Base-by-base conservation (phyloP, 2,888 invertebrate genomes). In the Pogonocherus hispidulus region DNA sequence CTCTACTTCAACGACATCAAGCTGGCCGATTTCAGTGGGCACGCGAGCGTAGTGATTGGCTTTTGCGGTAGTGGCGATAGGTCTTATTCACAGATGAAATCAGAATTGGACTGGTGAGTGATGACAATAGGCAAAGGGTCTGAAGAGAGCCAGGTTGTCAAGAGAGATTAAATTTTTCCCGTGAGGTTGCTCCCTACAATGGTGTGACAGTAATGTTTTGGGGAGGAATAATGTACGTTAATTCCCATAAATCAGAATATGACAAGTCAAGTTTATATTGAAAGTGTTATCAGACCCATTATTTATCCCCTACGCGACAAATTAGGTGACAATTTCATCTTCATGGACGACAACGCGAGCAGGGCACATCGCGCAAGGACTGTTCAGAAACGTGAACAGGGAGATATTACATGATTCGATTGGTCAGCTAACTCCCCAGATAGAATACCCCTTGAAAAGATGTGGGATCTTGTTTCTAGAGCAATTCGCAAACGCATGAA, bases 351-450 rank as follows among this genome's bases (percentile, higher is more conserved):
- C 55, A 70, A 67, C 47, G 62, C 64, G 23, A 52, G n/a, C n/a
- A n/a, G 57, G 52, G 60, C 60, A 49, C 54, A 67, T 52, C 65
- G 52, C 64, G 44, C 67, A 46, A 59, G 68, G 59, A 62, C 18
- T 20, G 41, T 67, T 14, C 65, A 55, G 57, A 16, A 23, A 47
- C 51, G 67, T 62, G 63, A 63, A 68, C 18, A 60, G 44, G 64
- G 37, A 47, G 23, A 71, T 59, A 51, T 69, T 46, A 56, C 14
- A 2, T 23, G 65, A 70, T 64, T 74, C 19, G 55, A 56, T 6
- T 76, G 76, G 76, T 77, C 78, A 70, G 76, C 78, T 32, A 69
- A 67, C 46, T 78, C 76, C 51, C 75, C 77, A 35, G 78, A 79
- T 67, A 63, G 77, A 52, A 77, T 75, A 67, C 75, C 75, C 11